Evolutionary conservation across 2,888 invertebrate genomes (phyloP), one percentile per base, ranked within the genome.

Genomic region (Calephelis perditalis): DNA sequence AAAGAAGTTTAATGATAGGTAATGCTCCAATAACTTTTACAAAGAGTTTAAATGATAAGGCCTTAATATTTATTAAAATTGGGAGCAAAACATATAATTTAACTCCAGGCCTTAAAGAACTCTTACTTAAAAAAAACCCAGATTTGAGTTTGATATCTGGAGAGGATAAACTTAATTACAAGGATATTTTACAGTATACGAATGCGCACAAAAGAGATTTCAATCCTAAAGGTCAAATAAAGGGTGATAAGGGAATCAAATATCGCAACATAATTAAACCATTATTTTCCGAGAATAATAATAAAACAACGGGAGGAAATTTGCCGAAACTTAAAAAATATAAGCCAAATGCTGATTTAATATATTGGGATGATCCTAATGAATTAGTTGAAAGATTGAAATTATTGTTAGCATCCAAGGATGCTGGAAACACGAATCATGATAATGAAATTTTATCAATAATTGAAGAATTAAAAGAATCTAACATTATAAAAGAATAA

Each of bases 401-500:
- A 60, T 62, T 79, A 47, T 60, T 75, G 7, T 57, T 70, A 12
- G 71, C 76, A 35, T 75, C 75, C 36, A 65, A 71, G 69, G 54
- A 65, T 60, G 73, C 74, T 40, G 77, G 73, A 26, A 65, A 75
- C 63, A 68, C 59, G 35, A 65, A 62, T 58, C 73, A 73, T 60
- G 62, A 66, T 55, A 75, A 75, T 61, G 75, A 77, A 68, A 76
- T 75, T 49, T 63, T 70, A 11, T 68, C 73, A 10, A 74, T 75
- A 49, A 61, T 74, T 35, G 72, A 64, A 55, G 63, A 64, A 56
- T 46, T 63, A 37, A 36, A 36, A 36, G 61, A 63, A 44, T 52
- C 12, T 2, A 11, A 45, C 9, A 61, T 63, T 10, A 36, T 55
- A 55, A 35, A 54, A 54, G 44, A 44, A 44, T 44, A 44, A 44